A percentile compares a stretch with the other conserved stretches of the same genome.
Conservation (phyloP, 2,888 invertebrate species). For the Acutogordius australiensis region DNA sequence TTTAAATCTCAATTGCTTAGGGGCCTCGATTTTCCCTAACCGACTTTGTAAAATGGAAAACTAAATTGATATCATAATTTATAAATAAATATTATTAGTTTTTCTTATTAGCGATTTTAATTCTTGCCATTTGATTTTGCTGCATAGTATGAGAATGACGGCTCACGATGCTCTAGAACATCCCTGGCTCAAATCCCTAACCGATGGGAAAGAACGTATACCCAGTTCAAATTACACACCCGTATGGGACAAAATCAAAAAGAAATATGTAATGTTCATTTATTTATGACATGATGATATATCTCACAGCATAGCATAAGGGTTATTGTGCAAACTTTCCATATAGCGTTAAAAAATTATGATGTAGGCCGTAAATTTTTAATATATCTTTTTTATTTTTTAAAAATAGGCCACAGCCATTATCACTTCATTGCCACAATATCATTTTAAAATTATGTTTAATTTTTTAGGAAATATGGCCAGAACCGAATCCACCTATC, state of each 20-base stretch:
- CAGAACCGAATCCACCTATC: conserved; percentile 51
- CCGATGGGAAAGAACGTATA: conserved; percentile 32
- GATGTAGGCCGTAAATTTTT: no score
- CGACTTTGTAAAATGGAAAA: no score
- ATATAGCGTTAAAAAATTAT: no score
- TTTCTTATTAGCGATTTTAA: no score
- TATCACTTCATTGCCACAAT: conserved; percentile 31
- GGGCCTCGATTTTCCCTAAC: no score
- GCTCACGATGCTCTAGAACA: conserved; percentile 86
- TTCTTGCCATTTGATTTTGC: neutral
- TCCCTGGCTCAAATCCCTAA: conserved; percentile 53
- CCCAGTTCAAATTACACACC: conserved; percentile 52
- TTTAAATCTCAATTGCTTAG: no score
- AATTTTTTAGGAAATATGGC: conserved; percentile 28
- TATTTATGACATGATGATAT: no score
- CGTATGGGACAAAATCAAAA: conserved; percentile 55
- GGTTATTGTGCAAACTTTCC: no score
- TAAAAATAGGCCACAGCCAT: conserved; percentile 31
- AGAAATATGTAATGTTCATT: conserved; percentile 31
- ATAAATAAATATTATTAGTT: no score
- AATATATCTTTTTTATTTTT: conserved; percentile 20
- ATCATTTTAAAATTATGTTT: no score
- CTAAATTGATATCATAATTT: no score
- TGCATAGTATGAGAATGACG: conserved; percentile 58
- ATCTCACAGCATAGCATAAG: no score